Evolutionary conservation across 2,888 invertebrate species (phyloP).

Genomic region (Tribolium freemani): DNA sequence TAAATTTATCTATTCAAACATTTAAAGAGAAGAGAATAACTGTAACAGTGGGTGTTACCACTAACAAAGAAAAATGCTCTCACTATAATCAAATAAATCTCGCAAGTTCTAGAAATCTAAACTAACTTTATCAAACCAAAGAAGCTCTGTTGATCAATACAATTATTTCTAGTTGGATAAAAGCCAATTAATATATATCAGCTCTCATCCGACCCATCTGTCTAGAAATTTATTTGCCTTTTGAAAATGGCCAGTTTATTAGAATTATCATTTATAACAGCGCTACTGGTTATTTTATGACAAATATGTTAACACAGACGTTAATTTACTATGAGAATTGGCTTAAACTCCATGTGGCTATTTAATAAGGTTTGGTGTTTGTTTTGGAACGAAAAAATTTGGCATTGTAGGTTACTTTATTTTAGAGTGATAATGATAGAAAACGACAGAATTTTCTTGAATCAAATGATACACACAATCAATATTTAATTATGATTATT

Average conservation of each 20-base stretch:
- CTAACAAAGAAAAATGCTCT: background rate
- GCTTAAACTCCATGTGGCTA: background rate
- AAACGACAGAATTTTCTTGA: background rate
- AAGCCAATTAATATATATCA: background rate
- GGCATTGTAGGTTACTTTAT: background rate
- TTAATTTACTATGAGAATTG: background rate
- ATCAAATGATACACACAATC: background rate
- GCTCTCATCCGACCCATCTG: background rate
- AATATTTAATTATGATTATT: no score
- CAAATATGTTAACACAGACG: background rate
- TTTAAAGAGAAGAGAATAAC: background rate
- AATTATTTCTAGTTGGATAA: background rate
- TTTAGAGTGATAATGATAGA: background rate
- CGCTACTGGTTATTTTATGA: background rate
- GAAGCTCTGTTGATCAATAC: background rate
- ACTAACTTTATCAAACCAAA: background rate
- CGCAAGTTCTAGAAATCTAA: background rate
- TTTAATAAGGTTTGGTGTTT: background rate
- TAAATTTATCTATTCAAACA: no score
- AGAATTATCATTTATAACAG: background rate
- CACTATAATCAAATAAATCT: background rate
- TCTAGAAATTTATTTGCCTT: background rate
- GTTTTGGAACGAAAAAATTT: background rate
- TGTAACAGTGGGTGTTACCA: background rate
- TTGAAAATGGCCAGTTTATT: background rate